phyloP scores from a whole-genome alignment of 37 sponge, comb jelly and placozoan genomes.

The Crambe crambe region DNA sequence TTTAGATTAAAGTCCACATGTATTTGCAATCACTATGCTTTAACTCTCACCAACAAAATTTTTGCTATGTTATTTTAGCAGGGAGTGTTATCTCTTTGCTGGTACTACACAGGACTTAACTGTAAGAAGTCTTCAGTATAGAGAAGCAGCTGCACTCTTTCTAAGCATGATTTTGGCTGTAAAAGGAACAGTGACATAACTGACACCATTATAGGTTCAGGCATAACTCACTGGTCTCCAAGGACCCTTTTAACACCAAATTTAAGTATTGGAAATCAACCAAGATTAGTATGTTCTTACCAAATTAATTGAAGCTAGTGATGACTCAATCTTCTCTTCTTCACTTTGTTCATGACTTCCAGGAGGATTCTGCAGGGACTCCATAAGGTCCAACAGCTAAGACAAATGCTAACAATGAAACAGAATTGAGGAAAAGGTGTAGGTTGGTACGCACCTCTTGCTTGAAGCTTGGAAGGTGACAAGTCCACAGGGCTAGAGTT shows the following conservation, averaged over 20 bases:
- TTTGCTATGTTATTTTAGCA: neutral
- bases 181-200: neutral
- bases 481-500: conserved; percentile 18
- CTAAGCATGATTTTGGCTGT: conserved; percentile 32
- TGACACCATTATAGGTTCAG: too few species aligned
- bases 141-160: conserved; percentile 14
- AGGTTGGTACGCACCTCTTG: too few species aligned
- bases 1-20: too few species aligned
- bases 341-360: neutral
- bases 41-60: neutral
- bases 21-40: too few species aligned
- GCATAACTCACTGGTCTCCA: too few species aligned
- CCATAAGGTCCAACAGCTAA: too few species aligned
- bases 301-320: neutral
- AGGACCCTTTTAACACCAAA: too few species aligned
- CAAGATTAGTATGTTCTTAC: too few species aligned
- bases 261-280: too few species aligned
- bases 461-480: conserved; percentile 31
- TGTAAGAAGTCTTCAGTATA: conserved; percentile 29
- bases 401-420: too few species aligned
- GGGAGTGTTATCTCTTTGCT: too few species aligned
- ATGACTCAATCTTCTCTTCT: neutral
- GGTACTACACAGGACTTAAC: neutral
- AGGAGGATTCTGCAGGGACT: neutral
- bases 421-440: too few species aligned